Conservation (phyloP, 2,888 invertebrate genomes). For the Shargacucullia verbasci region DNA sequence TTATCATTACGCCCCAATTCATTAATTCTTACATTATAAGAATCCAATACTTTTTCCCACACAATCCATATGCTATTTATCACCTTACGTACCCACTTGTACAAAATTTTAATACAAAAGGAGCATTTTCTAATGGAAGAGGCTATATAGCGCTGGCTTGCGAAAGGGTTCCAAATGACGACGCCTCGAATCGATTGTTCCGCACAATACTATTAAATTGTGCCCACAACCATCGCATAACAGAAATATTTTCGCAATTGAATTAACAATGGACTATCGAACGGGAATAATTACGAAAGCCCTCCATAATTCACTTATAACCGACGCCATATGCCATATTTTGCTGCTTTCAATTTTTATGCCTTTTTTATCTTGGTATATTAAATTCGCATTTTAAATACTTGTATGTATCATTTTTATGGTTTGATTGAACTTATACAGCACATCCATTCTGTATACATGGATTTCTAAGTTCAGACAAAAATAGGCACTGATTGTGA, state of each 20-base stretch:
- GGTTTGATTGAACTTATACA: too few species aligned
- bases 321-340: constrained; percentile 27
- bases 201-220: constrained; percentile 74
- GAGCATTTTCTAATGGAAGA: constrained; percentile 24
- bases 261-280: constrained; percentile 63
- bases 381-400: background rate
- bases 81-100: background rate
- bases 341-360: constrained; percentile 24
- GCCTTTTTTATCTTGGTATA: constrained; percentile 10
- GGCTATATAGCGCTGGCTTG: constrained; percentile 60
- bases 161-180: constrained; percentile 60
- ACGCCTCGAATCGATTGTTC: constrained; percentile 67
- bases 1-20: too few species aligned
- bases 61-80: too few species aligned
- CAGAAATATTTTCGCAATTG: constrained; percentile 68
- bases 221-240: constrained; percentile 65
- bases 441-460: too few species aligned
- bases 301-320: constrained; percentile 38
- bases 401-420: too few species aligned
- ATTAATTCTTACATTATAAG: too few species aligned
- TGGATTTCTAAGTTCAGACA: too few species aligned
- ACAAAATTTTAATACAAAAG: background rate
- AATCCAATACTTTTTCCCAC: too few species aligned
- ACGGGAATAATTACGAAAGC: constrained; percentile 42
- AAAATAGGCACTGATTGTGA: too few species aligned